Conservation (phyloP, 2,888 invertebrate genomes). For the Leptura quadrifasciata region DNA sequence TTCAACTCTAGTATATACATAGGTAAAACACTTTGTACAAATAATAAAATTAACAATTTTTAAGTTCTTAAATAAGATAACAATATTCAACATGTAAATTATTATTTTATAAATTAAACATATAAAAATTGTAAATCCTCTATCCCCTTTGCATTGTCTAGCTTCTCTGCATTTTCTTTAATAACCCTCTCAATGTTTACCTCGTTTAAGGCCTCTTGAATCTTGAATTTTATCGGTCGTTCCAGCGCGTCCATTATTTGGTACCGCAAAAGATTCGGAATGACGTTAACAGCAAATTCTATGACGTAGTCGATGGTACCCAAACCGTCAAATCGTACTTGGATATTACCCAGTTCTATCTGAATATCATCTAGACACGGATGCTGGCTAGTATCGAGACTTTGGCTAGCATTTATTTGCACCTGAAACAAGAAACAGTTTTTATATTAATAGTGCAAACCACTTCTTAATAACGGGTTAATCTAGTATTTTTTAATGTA, state of each 20-base stretch:
- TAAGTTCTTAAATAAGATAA: background rate
- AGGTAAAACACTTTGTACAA: background rate
- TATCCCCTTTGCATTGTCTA: slow-evolving; percentile 74
- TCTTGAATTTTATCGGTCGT: slow-evolving; percentile 83
- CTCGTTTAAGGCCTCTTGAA: slow-evolving; percentile 84
- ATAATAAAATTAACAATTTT: background rate
- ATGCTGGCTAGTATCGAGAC: slow-evolving; percentile 84
- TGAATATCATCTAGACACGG: slow-evolving; percentile 85
- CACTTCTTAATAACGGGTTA: no score
- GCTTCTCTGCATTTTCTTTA: slow-evolving; percentile 81
- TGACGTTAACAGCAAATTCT: slow-evolving; percentile 86
- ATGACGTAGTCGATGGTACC: slow-evolving; percentile 90
- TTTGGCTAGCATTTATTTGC: slow-evolving; percentile 82
- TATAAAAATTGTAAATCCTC: slow-evolving; percentile 41
- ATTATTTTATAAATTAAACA: background rate
- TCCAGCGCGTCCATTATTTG: slow-evolving; percentile 92
- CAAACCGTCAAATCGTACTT: slow-evolving; percentile 88
- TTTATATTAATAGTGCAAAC: no score
- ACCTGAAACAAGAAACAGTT: slow-evolving; percentile 67
- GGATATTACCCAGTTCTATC: slow-evolving; percentile 84
- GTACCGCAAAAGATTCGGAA: slow-evolving; percentile 90
- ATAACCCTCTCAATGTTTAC: slow-evolving; percentile 85
- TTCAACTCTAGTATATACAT: no score
- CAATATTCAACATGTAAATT: background rate
- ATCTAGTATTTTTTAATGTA: no score